Conservation (phyloP, 2,797 vertebrate genomes). For the Macropodus opercularis region DNA sequence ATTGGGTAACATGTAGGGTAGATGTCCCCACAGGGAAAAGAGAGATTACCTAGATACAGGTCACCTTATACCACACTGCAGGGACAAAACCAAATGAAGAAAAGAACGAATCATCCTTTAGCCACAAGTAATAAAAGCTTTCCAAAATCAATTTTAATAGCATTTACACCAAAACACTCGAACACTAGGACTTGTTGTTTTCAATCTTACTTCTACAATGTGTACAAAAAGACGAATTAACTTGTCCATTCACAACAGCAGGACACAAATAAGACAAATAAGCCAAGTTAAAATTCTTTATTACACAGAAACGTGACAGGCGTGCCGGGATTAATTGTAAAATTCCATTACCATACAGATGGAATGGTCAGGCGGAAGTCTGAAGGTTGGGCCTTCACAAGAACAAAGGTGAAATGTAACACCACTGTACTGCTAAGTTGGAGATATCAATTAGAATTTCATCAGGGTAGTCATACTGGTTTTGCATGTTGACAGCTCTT, state of each 20-base stretch:
- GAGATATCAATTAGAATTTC: not conserved
- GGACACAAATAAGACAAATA: not conserved
- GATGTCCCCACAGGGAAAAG: conserved; percentile 21
- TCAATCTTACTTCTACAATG: too few species aligned
- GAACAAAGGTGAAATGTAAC: not conserved
- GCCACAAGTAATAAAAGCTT: too few species aligned
- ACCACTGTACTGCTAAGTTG: not conserved
- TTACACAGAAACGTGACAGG: not conserved
- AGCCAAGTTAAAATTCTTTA: not conserved
- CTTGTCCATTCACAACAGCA: not conserved
- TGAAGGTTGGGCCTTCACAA: not conserved
- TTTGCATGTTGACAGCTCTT: conserved; percentile 6
- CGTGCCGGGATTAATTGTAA: too few species aligned
- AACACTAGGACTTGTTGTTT: too few species aligned
- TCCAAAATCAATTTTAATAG: too few species aligned
- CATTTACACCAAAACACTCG: too few species aligned
- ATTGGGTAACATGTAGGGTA: too few species aligned
- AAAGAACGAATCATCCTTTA: too few species aligned
- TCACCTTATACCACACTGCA: not conserved
- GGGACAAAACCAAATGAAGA: not conserved
- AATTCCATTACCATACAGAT: not conserved
- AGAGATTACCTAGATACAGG: not conserved
- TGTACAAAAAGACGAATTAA: too few species aligned
- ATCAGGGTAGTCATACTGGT: conserved; percentile 18
- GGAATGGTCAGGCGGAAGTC: not conserved